These are phyloP conservation scores for Luperina nickerlii DNA, from an alignment of 2,888 invertebrate species.

Conservation along the genomic window DNA sequence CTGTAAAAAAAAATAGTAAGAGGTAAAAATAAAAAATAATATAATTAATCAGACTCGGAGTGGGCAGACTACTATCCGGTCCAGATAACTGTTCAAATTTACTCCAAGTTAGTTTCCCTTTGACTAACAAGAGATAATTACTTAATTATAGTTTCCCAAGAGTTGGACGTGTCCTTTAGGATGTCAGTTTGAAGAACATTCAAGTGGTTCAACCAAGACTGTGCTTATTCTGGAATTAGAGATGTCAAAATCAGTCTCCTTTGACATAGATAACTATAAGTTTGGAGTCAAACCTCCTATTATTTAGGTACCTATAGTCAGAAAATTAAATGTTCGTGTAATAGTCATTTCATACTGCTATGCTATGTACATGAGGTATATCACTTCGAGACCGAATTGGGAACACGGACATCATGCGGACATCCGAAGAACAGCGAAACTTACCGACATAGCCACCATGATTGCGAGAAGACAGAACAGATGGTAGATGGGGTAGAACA, in stretches of 20 bases:
- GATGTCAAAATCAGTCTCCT: neutral
- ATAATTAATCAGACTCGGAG: too few relatives aligned
- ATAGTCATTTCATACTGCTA: neutral
- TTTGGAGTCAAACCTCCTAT: neutral
- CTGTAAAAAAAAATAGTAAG: too few relatives aligned
- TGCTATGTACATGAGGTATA: too few relatives aligned
- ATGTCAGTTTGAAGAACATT: neutral
- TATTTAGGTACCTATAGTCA: neutral
- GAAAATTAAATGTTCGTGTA: neutral
- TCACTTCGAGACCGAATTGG: too few relatives aligned
- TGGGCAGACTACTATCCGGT: neutral
- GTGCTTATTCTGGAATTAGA: neutral
- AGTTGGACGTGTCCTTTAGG: slow-evolving; percentile 6
- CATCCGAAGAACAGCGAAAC: too few relatives aligned
- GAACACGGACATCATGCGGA: too few relatives aligned
- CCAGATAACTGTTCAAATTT: neutral
- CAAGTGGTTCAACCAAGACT: neutral
- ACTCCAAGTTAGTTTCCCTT: neutral
- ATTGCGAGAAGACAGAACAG: too few relatives aligned
- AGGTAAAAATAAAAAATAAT: too few relatives aligned
- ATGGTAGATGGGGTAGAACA: too few relatives aligned
- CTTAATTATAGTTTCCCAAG: slow-evolving; percentile 2
- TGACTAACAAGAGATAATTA: neutral
- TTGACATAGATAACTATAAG: neutral
- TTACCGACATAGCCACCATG: too few relatives aligned